Percentiles rank a stretch among this genome's conserved stretches.
These are phyloP conservation scores for honey bee (Apis mellifera) DNA, from an alignment of 1,140 invertebrate genomes.

Conservation along the genomic window Amel_HAv3.1 CM009936.2:4258501-4259000, in stretches of 20 bases:
- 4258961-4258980: slow-evolving; percentile 4
- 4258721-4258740: background rate
- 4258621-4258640: background rate
- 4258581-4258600: background rate
- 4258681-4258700: too few species aligned
- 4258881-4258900: background rate
- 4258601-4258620: background rate
- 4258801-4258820: too few species aligned
- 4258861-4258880: too few species aligned
- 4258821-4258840: too few species aligned
- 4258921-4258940: too few species aligned
- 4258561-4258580: background rate
- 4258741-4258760: background rate
- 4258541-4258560: background rate
- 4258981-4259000: background rate
- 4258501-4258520: background rate
- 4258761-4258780: background rate
- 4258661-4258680: background rate
- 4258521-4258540: background rate
- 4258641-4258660: background rate
- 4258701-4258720: background rate
- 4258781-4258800: background rate
- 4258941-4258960: too few species aligned
- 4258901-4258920: background rate
- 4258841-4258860: too few species aligned